Evolutionary conservation across 1,140 invertebrate species (phyloP).

Genomic region (Papilio dardanus): DNA sequence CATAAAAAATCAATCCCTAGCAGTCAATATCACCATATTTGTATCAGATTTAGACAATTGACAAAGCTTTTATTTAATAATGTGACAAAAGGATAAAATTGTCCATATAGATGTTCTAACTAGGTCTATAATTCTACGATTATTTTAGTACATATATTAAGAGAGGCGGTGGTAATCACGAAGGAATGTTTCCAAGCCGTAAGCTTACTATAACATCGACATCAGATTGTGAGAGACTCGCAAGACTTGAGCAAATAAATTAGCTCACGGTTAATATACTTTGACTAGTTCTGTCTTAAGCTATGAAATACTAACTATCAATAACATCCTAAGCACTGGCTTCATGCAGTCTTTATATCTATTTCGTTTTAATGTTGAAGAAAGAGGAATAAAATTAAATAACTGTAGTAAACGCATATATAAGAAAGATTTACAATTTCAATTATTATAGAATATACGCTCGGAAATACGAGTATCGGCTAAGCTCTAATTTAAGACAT

Average conservation of each 20-base stretch:
- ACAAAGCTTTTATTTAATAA: slow-evolving; percentile 33
- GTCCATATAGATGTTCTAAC: slow-evolving; percentile 23
- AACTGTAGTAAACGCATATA: slow-evolving; percentile 26
- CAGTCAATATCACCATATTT: slow-evolving; percentile 63
- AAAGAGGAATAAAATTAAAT: slow-evolving; percentile 39
- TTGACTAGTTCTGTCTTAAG: slow-evolving; percentile 76
- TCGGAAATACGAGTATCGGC: slow-evolving; percentile 62
- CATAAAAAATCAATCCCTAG: slow-evolving; percentile 58
- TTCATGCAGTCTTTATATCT: slow-evolving; percentile 72
- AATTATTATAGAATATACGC: slow-evolving; percentile 22
- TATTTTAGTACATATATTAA: slow-evolving; percentile 31
- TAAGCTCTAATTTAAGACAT: slow-evolving; percentile 77
- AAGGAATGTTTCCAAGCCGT: slow-evolving; percentile 33
- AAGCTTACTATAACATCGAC: slow-evolving; percentile 19
- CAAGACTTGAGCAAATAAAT: slow-evolving; percentile 63
- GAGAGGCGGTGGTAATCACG: slow-evolving; percentile 30
- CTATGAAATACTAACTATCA: slow-evolving; percentile 60
- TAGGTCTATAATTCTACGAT: slow-evolving; percentile 12
- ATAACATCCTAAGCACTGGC: slow-evolving; percentile 73
- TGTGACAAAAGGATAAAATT: slow-evolving; percentile 26
- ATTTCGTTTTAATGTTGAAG: slow-evolving; percentile 44
- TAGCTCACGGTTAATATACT: slow-evolving; percentile 66
- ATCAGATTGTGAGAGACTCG: slow-evolving; percentile 38
- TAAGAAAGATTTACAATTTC: slow-evolving; percentile 39
- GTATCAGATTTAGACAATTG: slow-evolving; percentile 24